Evolutionary conservation across 2,888 invertebrate species (phyloP).

Genomic region (Thereva unica): DNA sequence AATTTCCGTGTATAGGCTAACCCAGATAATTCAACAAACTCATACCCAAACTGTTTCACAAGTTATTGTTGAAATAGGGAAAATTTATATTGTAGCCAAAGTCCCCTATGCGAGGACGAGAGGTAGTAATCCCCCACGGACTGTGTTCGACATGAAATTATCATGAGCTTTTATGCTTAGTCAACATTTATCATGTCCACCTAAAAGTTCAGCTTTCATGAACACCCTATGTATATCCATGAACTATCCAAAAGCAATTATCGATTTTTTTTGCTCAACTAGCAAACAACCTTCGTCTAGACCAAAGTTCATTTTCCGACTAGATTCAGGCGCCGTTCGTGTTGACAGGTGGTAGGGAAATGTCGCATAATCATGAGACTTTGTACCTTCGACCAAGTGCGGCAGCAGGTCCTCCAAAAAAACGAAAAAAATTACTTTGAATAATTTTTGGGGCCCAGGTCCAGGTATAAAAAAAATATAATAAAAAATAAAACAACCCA

Average conservation of each 20-base stretch:
- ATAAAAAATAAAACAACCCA: neutral
- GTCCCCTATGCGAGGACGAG: slow-evolving; percentile 7
- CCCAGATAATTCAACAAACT: too few species aligned
- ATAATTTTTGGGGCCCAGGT: too few species aligned
- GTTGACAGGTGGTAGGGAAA: slow-evolving; percentile 15
- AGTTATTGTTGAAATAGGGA: too few species aligned
- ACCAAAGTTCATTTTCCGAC: slow-evolving; percentile 4
- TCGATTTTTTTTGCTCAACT: slow-evolving; percentile 10
- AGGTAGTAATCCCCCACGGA: slow-evolving; percentile 11
- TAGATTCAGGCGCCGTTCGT: slow-evolving; percentile 20
- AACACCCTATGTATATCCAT: neutral
- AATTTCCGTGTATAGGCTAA: too few species aligned
- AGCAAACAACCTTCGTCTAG: slow-evolving; percentile 18
- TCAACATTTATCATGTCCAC: slow-evolving; percentile 16
- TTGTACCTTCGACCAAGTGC: too few species aligned
- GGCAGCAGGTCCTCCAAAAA: too few species aligned
- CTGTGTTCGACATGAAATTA: neutral
- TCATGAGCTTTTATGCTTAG: neutral
- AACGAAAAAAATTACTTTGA: too few species aligned
- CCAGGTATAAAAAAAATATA: too few species aligned
- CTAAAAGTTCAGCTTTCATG: slow-evolving; percentile 10
- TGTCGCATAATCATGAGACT: slow-evolving; percentile 2
- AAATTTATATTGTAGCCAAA: neutral
- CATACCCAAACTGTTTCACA: too few species aligned
- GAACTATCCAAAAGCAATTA: too few species aligned